phyloP scores from a whole-genome alignment of 2,797 vertebrate species.

The Sparidentex hasta region DNA sequence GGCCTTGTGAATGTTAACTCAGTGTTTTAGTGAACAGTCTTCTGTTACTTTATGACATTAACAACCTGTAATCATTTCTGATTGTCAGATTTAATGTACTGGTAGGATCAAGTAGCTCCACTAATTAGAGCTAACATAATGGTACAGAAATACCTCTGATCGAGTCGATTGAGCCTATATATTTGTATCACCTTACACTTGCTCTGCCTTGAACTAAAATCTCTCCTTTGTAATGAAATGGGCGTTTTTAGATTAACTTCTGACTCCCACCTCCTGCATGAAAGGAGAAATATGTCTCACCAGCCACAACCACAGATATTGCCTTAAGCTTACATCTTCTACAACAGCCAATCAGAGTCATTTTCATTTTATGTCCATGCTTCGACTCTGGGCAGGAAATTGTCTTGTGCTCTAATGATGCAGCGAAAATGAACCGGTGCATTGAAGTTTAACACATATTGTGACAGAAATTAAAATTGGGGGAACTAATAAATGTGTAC shows the following conservation, averaged over 20 bases:
- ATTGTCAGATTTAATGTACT: conserved; percentile 14
- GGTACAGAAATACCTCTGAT: conserved; percentile 2
- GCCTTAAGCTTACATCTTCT: conserved; percentile 53
- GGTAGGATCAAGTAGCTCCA: conserved; percentile 16
- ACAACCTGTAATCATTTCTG: neutral
- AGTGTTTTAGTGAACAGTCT: neutral
- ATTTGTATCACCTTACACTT: conserved; percentile 17
- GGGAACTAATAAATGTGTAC: conserved; percentile 50
- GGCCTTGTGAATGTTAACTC: neutral
- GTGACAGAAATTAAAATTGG: conserved; percentile 52
- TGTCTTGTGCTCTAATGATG: conserved; percentile 72
- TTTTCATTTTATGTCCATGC: conserved; percentile 56
- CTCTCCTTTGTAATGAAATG: conserved; percentile 42
- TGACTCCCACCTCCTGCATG: conserved; percentile 14
- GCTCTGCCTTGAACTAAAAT: conserved; percentile 12
- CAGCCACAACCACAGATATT: conserved; percentile 43
- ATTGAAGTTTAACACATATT: conserved; percentile 53
- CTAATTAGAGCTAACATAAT: conserved; percentile 23
- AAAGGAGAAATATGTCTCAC: conserved; percentile 52
- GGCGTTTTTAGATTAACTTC: conserved; percentile 39
- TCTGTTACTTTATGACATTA: neutral
- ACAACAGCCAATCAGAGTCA: conserved; percentile 56
- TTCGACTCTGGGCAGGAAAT: conserved; percentile 62
- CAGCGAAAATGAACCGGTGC: conserved; percentile 53
- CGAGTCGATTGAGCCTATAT: conserved; percentile 15